Conservation (phyloP, 1,140 invertebrate genomes). For the Plectus sambesii region DNA sequence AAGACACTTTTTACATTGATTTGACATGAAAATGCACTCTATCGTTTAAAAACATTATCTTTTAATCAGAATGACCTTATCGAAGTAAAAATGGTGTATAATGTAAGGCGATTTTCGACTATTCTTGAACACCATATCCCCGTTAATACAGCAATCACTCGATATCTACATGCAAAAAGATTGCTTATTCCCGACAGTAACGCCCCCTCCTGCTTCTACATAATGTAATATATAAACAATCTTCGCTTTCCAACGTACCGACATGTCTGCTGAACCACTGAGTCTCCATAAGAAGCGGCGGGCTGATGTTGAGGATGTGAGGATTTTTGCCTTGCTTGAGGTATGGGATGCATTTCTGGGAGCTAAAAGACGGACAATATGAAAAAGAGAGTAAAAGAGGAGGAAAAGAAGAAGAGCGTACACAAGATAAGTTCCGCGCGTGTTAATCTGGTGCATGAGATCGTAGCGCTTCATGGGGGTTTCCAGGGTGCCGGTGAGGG, state of each 20-base stretch:
- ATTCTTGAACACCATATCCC: too few relatives aligned
- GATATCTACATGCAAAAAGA: too few relatives aligned
- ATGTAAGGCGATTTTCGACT: too few relatives aligned
- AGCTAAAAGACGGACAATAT: conserved; percentile 53
- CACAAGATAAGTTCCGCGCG: conserved; percentile 79
- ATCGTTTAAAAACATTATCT: too few relatives aligned
- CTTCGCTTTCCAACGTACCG: conserved; percentile 45
- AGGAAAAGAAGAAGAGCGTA: conserved; percentile 46
- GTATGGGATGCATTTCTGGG: conserved; percentile 79
- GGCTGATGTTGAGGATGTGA: conserved; percentile 89
- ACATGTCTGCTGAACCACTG: conserved; percentile 85
- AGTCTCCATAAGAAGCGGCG: conserved; percentile 76
- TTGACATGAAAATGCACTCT: too few relatives aligned
- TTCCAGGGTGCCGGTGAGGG: conserved; percentile 66
- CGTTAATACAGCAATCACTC: too few relatives aligned
- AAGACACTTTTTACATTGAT: too few relatives aligned
- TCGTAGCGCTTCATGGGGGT: conserved; percentile 94
- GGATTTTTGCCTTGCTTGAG: conserved; percentile 76
- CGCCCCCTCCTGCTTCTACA: neutral
- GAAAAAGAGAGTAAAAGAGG: too few relatives aligned
- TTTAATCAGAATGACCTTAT: too few relatives aligned
- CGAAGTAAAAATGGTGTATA: too few relatives aligned
- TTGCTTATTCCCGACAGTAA: too few relatives aligned
- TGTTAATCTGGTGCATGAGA: conserved; percentile 81
- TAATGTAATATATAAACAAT: conserved; percentile 4